Base-by-base conservation (phyloP, 2,888 invertebrate species). In the Watsonalla cultraria region DNA sequence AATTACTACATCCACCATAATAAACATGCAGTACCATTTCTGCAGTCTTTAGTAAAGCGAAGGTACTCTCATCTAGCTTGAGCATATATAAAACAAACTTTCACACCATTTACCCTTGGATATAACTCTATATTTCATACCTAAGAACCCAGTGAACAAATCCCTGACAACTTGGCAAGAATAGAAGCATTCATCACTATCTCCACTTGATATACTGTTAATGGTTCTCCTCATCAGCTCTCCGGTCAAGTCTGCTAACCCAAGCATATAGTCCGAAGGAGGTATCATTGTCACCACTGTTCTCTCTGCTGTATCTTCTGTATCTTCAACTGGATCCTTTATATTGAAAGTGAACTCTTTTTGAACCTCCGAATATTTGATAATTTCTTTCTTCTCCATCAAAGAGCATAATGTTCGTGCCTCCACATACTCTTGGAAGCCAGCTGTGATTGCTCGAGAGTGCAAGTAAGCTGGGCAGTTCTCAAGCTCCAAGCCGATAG, bases 171-270 rank as follows among this genome's bases (percentile, higher is more conserved):
- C 93, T 56, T 92, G 92, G 71, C 96, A 96, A 0, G 93, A 92
- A 53, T 93, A 90, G 71, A 93, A 93, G 75, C 96, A 96, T 48
- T 93, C 93, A 4, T 92, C 92, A 11, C 94, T 92, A 61, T 96
- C 94, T 0, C 96, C 96, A 57, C 92, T 92, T 0, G 95, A 94
- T 54, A 97, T 92, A 66, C 95, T 94, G 74, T 95, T 96, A 7
- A 98, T 96, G 53, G 97, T 96, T 65, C 94, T 93, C 51, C 98
- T 92, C 98, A 98, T 98, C 47, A 98, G 79, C 80, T 98, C 98
- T 0, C 98, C 98, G 0, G 96, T 97, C 35, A 97, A 90, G 84
- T 98, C 98, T 0, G 95, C 95, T 42, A 98, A 81, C 0, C 98
- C 98, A 46, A 98, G 83, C 73, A 98, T 90, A 51, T 92, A 93